Conservation (phyloP, 2,113 vertebrate genomes). For the Sander vitreus region DNA sequence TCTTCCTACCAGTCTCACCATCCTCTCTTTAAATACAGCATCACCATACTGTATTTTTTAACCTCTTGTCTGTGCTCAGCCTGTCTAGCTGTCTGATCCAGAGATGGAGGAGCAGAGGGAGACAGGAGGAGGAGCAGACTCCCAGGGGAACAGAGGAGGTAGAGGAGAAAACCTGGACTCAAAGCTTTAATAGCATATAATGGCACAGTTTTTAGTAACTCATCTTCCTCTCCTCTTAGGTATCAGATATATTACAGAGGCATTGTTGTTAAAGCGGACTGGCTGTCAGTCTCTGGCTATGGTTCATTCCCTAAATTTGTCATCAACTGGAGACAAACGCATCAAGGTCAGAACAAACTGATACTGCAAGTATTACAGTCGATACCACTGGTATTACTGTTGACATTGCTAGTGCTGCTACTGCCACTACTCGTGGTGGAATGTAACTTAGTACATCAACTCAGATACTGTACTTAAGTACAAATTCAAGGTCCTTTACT, state of each 20-base stretch:
- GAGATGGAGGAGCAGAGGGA: slow-evolving; percentile 26
- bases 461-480: too few species aligned
- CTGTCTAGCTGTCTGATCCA: neutral
- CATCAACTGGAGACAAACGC: slow-evolving; percentile 7
- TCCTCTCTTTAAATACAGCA: too few species aligned
- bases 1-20: too few species aligned
- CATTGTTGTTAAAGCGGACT: slow-evolving; percentile 5
- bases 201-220: too few species aligned
- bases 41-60: too few species aligned
- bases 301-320: slow-evolving; percentile 22
- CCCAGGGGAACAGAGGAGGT: slow-evolving; percentile 11
- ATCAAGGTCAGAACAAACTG: slow-evolving; percentile 13
- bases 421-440: too few species aligned
- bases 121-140: neutral
- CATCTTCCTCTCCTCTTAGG: neutral
- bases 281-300: slow-evolving; percentile 6
- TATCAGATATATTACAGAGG: slow-evolving; percentile 20
- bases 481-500: too few species aligned
- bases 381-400: neutral
- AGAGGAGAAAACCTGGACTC: neutral
- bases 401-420: neutral
- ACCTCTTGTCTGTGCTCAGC: neutral
- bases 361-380: neutral
- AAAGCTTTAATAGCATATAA: neutral
- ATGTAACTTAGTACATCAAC: too few species aligned